Base-by-base conservation (phyloP, 1,140 invertebrate species). In the Caenorhabditis latens region DNA sequence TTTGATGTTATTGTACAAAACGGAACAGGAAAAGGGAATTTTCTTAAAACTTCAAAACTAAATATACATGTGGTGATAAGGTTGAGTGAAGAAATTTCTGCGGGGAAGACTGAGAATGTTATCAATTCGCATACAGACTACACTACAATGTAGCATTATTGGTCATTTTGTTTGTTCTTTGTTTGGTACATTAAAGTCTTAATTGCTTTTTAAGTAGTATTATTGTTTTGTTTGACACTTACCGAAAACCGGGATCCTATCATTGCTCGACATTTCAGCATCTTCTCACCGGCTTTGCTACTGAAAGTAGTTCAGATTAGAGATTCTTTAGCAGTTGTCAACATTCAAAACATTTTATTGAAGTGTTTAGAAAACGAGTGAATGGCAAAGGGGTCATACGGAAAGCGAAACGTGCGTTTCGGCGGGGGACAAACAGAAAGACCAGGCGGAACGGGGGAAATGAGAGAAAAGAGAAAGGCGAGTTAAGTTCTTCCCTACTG, bases 291-390 rank as follows among this genome's bases (percentile, higher is more conserved):
- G 24, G 21, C 46, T 43, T 24, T 46, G 13, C 19, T 24, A 43
- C 40, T 71, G 16, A 46, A 46, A 43, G 4, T 32, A 32, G 2
- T 8, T 16, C 9, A 40, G 21, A 40, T 65, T 65, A 40, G 24
- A 40, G 11, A 40, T 19, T 32, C 19, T 24, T 50, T 21, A 19
- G 32, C 6, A 32, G 16, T 46, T 53, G 46, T 24, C 43, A 24
- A 53, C 46, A 3, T 46, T 71, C 21, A 8, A 46, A 71, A 71
- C 19, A 40, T 24, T 13, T 24, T 46, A 79, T 50, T 46, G 53
- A 79, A 50, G 71, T 50, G 71, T 79, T 79, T 79, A 79, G 46
- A 14, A 79, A 79, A 79, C n/a, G 71, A 79, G 71, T 46, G 67
- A 42, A 6, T 58, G 19, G 42, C 11, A 40, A 79, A 53, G 46